phyloP scores from a whole-genome alignment of 1,140 invertebrate species.

The Drosophila sp. region DNA sequence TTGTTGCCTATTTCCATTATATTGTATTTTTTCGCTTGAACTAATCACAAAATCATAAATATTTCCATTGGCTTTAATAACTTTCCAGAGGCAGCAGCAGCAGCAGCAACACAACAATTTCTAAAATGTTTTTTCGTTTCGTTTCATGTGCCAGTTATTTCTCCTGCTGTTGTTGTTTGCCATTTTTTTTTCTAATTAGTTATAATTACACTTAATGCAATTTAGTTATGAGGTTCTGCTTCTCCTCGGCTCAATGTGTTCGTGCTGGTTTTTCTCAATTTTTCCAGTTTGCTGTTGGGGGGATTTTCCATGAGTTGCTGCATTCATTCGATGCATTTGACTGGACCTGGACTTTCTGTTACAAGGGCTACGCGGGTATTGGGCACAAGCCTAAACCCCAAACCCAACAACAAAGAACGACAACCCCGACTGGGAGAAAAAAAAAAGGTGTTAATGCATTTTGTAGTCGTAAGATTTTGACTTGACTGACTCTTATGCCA shows the following conservation, averaged over 20 bases:
- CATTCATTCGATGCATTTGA: constrained; percentile 61
- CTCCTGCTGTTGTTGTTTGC: constrained; percentile 33
- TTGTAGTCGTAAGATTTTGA: constrained; percentile 46
- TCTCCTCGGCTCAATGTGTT: constrained; percentile 39
- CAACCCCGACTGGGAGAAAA: background rate
- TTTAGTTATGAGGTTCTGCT: constrained; percentile 70
- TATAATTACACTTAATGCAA: constrained; percentile 82
- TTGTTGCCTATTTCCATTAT: constrained; percentile 19
- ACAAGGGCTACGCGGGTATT: constrained; percentile 51
- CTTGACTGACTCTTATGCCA: constrained; percentile 34
- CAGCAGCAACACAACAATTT: constrained; percentile 30
- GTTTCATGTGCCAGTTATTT: constrained; percentile 54
- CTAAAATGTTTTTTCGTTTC: constrained; percentile 39
- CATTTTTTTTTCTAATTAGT: constrained; percentile 71
- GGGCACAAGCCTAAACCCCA: constrained; percentile 21
- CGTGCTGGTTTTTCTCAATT: constrained; percentile 59
- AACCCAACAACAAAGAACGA: constrained; percentile 29
- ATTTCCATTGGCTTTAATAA: constrained; percentile 67
- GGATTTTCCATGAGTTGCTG: constrained; percentile 60
- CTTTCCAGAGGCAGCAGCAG: constrained; percentile 41
- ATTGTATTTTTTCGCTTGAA: constrained; percentile 31
- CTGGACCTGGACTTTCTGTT: constrained; percentile 53
- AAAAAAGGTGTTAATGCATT: constrained; percentile 67
- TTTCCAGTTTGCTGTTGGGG: constrained; percentile 60
- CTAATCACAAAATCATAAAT: constrained; percentile 54